Evolutionary conservation across 2,888 invertebrate species (phyloP), one percentile per base, ranked within the genome.

Genomic region (Idaea dimidiata): DNA sequence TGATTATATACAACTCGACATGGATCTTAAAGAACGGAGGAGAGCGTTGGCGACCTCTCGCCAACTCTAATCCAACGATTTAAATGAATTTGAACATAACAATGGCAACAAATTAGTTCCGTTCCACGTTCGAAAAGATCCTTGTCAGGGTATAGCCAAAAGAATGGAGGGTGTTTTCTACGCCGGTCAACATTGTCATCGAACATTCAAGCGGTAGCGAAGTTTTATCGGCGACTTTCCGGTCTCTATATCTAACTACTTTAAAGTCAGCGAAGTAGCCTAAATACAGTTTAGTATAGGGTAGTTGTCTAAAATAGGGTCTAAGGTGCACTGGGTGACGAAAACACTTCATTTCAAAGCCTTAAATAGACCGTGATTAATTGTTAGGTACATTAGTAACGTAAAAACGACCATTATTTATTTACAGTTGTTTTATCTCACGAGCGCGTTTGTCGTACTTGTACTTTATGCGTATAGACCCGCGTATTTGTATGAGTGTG

Each of bases 151-250:
- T 43, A 63, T 65, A 74, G 70, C 64, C 69, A 64, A 70, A 67
- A 65, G 67, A 69, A 60, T 62, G 64, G 64, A 68, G 67, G 69
- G 66, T 65, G 66, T 61, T 65, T 64, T 75, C 77, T 80, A 77
- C 78, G 79, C 76, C 79, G 78, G 80, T 82, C 87, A 86, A 89
- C 88, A 89, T 86, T 84, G 79, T 89, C 91, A 92, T 92, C 91
- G 91, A 92, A 92, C 91, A 91, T 91, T 91, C 91, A 91, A 90
- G 82, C 74, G 73, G 73, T 73, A 77, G 75, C 70, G 65, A 65
- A 59, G 64, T 59, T 17, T 60, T 63, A 59, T 66, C 61, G 66
- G 65, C 66, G 64, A 62, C 56, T 64, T 63, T 65, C 59, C 59
- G 66, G 65, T 65, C 70, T 43, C 14, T 43, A 43, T 43, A 8